Evolutionary conservation across 1,140 invertebrate species (phyloP).

Genomic region (Drepana arcuata): DNA sequence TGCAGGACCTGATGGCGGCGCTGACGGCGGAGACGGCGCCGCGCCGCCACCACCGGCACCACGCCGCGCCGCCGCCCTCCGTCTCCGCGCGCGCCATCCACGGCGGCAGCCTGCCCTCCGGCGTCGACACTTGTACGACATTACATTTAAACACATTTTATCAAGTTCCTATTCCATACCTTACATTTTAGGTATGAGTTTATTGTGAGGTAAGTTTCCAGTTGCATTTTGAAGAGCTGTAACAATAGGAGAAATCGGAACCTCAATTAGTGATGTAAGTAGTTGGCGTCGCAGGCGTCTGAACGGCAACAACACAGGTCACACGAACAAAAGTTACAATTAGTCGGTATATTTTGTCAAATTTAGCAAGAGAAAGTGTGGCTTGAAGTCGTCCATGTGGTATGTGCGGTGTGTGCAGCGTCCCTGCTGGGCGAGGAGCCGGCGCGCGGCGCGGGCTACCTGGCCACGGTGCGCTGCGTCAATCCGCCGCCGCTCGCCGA

Average conservation of each 20-base stretch:
- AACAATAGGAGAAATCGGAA: too few species aligned
- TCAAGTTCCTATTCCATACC: too few species aligned
- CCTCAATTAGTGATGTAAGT: too few species aligned
- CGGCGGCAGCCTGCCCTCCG: constrained; percentile 65
- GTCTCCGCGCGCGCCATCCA: constrained; percentile 57
- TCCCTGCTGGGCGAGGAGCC: constrained; percentile 52
- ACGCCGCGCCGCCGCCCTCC: constrained; percentile 17
- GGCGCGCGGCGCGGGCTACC: constrained; percentile 46
- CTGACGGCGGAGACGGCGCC: constrained; percentile 42
- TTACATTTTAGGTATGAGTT: too few species aligned
- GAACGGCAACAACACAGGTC: too few species aligned
- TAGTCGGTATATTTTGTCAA: too few species aligned
- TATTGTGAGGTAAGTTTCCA: too few species aligned
- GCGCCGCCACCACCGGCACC: constrained; percentile 24
- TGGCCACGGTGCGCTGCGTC: constrained; percentile 66
- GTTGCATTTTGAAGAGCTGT: too few species aligned
- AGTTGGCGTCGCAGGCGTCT: too few species aligned
- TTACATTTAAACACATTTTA: not conserved
- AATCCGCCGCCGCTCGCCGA: constrained; percentile 65
- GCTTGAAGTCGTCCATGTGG: too few species aligned
- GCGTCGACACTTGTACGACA: constrained; percentile 58
- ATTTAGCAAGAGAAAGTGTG: too few species aligned
- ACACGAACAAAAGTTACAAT: too few species aligned
- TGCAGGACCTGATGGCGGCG: constrained; percentile 57
- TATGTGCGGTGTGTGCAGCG: constrained; percentile 24